These are phyloP conservation scores for Labeo catla DNA, from an alignment of 2,113 vertebrate species.

Conservation along the genomic window DNA sequence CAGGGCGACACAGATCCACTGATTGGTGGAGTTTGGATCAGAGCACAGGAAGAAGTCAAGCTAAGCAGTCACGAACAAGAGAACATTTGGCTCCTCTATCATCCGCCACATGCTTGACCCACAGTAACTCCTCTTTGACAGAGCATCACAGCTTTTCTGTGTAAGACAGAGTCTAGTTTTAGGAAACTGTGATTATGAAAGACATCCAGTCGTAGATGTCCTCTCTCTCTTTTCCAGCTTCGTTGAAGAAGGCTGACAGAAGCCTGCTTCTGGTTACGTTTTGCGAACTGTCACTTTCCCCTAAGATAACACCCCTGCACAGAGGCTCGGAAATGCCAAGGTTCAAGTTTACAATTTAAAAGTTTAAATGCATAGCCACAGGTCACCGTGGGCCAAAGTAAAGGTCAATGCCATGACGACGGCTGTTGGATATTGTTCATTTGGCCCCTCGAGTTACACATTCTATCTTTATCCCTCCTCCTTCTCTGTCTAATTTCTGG, in stretches of 20 bases:
- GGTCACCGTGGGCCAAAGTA: constrained; percentile 74
- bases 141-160: constrained; percentile 44
- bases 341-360: constrained; percentile 73
- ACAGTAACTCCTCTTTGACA: constrained; percentile 45
- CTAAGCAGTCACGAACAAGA: constrained; percentile 41
- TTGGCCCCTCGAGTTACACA: constrained; percentile 51
- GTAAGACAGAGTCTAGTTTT: constrained; percentile 1
- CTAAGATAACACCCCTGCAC: constrained; percentile 60
- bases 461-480: constrained; percentile 60
- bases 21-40: constrained; percentile 50
- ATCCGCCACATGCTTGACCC: constrained; percentile 38
- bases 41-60: constrained; percentile 28
- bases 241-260: constrained; percentile 45
- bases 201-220: constrained; percentile 16
- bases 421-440: constrained; percentile 66
- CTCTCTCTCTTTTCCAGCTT: constrained; percentile 31
- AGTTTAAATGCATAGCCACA: constrained; percentile 63
- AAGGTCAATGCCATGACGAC: constrained; percentile 73
- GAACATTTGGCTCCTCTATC: constrained; percentile 28
- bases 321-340: constrained; percentile 75
- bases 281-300: constrained; percentile 52
- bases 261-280: constrained; percentile 52
- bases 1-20: constrained; percentile 46
- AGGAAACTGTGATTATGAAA: constrained; percentile 33
- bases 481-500: constrained; percentile 32